Evolutionary conservation across 2,797 vertebrate species (phyloP).

Genomic region (Okamejei kenojei): DNA sequence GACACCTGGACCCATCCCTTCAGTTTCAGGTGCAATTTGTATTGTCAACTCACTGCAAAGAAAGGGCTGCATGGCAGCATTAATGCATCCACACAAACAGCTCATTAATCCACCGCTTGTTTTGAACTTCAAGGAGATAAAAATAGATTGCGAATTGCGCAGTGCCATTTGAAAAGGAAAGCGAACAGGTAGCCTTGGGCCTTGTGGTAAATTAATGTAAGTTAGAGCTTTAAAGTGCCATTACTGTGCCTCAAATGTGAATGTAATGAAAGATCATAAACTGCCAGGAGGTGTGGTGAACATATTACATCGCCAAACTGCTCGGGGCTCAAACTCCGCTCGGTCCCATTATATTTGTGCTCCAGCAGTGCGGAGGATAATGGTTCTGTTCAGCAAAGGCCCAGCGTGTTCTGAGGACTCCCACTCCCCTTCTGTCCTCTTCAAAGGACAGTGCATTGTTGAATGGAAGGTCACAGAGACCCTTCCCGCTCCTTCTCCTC

Average conservation of each 20-base stretch:
- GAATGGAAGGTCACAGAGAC: neutral
- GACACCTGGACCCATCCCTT: neutral
- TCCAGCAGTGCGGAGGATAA: neutral
- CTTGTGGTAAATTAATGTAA: conserved; percentile 10
- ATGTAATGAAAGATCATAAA: neutral
- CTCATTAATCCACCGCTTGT: conserved; percentile 8
- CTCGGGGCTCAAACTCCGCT: neutral
- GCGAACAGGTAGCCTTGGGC: neutral
- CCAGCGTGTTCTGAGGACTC: neutral
- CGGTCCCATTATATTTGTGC: neutral
- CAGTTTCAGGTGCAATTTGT: neutral
- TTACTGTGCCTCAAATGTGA: neutral
- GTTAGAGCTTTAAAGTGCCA: neutral
- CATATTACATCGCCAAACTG: neutral
- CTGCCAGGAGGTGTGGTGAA: neutral
- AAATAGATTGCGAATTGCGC: conserved; percentile 4
- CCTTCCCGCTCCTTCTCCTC: too few species aligned
- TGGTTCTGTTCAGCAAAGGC: neutral
- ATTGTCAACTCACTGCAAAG: too few species aligned
- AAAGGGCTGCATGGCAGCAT: neutral
- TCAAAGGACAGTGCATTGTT: neutral
- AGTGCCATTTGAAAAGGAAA: neutral
- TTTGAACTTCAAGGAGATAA: neutral
- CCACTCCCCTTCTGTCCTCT: neutral
- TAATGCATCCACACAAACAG: neutral